Base-by-base conservation (phyloP, 1,140 invertebrate species). In the Lucilia sericata region DNA sequence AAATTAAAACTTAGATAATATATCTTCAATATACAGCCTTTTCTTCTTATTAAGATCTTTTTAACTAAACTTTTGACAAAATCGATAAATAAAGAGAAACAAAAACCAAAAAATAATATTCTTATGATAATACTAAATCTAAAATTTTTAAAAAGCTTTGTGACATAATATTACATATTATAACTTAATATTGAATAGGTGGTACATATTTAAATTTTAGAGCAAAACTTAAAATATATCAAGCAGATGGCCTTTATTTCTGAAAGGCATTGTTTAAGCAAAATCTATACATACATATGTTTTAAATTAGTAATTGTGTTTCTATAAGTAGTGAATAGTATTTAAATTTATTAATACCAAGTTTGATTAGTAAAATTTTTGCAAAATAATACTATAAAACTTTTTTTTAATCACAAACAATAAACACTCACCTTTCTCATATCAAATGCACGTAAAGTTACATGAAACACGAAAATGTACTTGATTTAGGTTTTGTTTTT, bases 51-150 rank as follows among this genome's bases (percentile, higher is more conserved):
- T 25, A 21, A 80, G 47, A 21, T 76, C 13, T 30, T 76, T 17
- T 36, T 5, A 76, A 42, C 42, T 14, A 74, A 2, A 74, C 25
- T 42, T 42, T 42, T 42, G 42, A 42, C 42, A 42, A 42, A 42
- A 42, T 10, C 34, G 34, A 75, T 30, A 30, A 30, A 30, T 30
- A 30, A 30, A 30, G 25, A 2, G 25, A 5, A 42, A 34, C 42
- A 47, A 78, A 30, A 47, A 78, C 9, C 42, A n/a, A 80, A 76
- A 76, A 80, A 49, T 21, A 51, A 49, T 80, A n/a, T 84, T 84
- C 81, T 84, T 84, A 84, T 82, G 84, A 84, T 84, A 82, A 65
- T 65, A 36, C 60, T 82, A 78, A 80, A 80, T 21, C 76, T 21
- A 49, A 21, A 49, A 21, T 80, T 80, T 80, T 21, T 30, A 30